Evolutionary conservation across 2,888 invertebrate species (phyloP).

Genomic region (Lasioglossum zephyrum): DNA sequence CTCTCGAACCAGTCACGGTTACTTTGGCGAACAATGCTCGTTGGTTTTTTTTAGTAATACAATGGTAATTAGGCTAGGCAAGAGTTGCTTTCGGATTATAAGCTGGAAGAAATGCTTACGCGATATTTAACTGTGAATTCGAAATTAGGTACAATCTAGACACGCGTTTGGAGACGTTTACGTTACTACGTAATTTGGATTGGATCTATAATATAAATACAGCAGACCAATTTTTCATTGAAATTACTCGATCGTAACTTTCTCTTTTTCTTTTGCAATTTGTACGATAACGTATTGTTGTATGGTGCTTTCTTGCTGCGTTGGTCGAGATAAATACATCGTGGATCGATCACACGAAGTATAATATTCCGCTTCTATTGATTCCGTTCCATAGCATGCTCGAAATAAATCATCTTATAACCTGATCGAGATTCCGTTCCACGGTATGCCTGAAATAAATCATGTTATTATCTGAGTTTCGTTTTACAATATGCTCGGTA

Average conservation of each 20-base stretch:
- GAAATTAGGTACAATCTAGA: no score
- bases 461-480: neutral
- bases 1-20: no score
- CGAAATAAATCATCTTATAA: constrained; percentile 7
- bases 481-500: neutral
- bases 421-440: constrained; percentile 4
- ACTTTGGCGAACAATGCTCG: no score
- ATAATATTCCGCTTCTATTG: neutral
- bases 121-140: neutral
- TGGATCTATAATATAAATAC: no score
- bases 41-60: no score
- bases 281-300: neutral
- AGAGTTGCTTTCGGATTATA: neutral
- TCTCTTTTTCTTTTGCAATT: neutral
- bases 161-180: neutral
- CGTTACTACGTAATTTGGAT: neutral
- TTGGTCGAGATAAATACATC: neutral
- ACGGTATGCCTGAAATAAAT: neutral
- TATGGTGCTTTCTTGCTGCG: neutral
- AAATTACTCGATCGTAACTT: neutral
- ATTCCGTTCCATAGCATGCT: neutral
- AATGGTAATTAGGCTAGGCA: neutral
- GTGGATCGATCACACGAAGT: neutral
- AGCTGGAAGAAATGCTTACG: neutral
- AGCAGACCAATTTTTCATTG: no score